These are phyloP conservation scores for Cenopis cana DNA, from an alignment of 2,888 invertebrate species.

Conservation along the genomic window DNA sequence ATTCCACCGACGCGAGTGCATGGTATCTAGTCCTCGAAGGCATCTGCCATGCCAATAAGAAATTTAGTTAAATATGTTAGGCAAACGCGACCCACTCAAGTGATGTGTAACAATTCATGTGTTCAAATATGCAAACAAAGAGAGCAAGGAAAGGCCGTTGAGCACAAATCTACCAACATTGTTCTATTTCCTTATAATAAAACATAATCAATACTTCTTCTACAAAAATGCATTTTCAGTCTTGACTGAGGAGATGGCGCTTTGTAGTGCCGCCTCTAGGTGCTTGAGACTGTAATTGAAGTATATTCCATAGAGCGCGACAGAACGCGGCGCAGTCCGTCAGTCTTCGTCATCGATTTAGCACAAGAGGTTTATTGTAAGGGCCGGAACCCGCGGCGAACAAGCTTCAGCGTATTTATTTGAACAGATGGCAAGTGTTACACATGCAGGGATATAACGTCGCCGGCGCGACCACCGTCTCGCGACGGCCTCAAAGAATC, in stretches of 20 bases:
- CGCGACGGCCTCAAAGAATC: constrained; percentile 60
- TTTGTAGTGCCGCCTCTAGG: constrained; percentile 51
- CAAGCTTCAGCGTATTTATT: constrained; percentile 52
- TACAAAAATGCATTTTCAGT: constrained; percentile 78
- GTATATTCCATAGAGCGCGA: background rate
- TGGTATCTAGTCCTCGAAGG: constrained; percentile 62
- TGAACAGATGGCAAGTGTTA: constrained; percentile 79
- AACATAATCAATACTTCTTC: constrained; percentile 67
- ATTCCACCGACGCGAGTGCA: constrained; percentile 68
- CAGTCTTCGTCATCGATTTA: constrained; percentile 70
- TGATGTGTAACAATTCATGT: constrained; percentile 70
- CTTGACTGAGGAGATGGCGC: constrained; percentile 63
- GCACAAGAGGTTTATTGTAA: constrained; percentile 51
- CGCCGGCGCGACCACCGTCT: constrained; percentile 44
- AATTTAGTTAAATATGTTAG: constrained; percentile 51
- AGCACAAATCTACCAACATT: constrained; percentile 50
- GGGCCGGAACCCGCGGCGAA: constrained; percentile 17
- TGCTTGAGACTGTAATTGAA: background rate
- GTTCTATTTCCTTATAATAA: constrained; percentile 53
- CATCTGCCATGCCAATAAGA: constrained; percentile 53
- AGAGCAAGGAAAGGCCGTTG: constrained; percentile 77
- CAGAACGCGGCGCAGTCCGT: constrained; percentile 47
- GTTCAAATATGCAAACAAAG: constrained; percentile 72
- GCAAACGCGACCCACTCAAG: constrained; percentile 65
- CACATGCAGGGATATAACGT: constrained; percentile 66